Evolutionary conservation across 2,888 invertebrate genomes (phyloP).

Genomic region (Myathropa florea): DNA sequence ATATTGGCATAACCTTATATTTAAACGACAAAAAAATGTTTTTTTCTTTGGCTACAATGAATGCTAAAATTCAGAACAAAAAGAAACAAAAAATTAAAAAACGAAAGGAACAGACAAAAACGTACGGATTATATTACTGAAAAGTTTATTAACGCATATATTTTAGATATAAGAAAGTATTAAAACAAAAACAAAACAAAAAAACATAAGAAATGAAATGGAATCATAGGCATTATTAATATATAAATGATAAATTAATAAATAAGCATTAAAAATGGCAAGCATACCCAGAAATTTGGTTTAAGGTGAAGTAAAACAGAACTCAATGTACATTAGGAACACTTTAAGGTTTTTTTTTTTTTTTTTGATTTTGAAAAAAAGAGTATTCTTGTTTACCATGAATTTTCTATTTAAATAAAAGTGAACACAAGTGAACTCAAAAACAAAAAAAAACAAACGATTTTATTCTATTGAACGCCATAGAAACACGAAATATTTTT

Average conservation of each 20-base stretch:
- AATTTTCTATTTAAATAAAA: slow-evolving; percentile 46
- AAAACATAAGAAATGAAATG: neutral
- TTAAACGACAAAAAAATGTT: slow-evolving; percentile 19
- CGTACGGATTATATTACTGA: slow-evolving; percentile 52
- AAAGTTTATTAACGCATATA: slow-evolving; percentile 61
- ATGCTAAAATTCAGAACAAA: slow-evolving; percentile 4
- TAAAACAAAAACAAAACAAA: slow-evolving; percentile 36
- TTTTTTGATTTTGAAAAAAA: slow-evolving; percentile 17
- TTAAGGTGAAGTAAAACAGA: slow-evolving; percentile 41
- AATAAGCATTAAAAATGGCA: slow-evolving; percentile 59
- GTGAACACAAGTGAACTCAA: slow-evolving; percentile 1
- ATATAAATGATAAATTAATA: slow-evolving; percentile 46
- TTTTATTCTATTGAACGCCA: slow-evolving; percentile 34
- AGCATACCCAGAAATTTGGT: slow-evolving; percentile 57
- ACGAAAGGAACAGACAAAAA: slow-evolving; percentile 24
- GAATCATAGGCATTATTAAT: slow-evolving; percentile 67
- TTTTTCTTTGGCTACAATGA: slow-evolving; percentile 41
- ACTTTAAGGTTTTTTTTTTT: slow-evolving; percentile 30
- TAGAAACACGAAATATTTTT: slow-evolving; percentile 33
- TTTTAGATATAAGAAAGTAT: slow-evolving; percentile 69
- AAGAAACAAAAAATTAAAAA: slow-evolving; percentile 2
- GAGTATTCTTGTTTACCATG: slow-evolving; percentile 59
- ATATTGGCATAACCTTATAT: slow-evolving; percentile 23
- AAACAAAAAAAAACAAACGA: slow-evolving; percentile 15
- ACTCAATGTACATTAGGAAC: slow-evolving; percentile 70